A percentile compares a stretch with the other conserved stretches of the same genome.
These are phyloP conservation scores for Notamacropus eugenii DNA, from an alignment of 2,797 vertebrate species.

Conservation along the genomic window DNA sequence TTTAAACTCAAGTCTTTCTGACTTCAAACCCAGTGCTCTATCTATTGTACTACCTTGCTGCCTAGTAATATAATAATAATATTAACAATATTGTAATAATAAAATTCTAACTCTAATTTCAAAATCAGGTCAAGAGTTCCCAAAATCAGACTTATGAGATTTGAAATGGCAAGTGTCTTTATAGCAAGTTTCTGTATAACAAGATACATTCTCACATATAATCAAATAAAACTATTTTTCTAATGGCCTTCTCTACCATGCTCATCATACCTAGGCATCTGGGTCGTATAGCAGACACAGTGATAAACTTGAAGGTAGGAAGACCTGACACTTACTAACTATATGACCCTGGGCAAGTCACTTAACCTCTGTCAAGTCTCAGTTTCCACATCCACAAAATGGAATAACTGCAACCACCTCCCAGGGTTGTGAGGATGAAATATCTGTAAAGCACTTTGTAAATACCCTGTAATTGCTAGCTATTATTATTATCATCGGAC, in stretches of 20 bases:
- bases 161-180: not conserved
- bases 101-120: not conserved
- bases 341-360: not conserved
- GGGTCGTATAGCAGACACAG: not conserved
- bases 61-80: not conserved
- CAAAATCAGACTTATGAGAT: not conserved
- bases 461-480: not conserved
- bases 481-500: not conserved
- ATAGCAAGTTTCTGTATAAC: not conserved
- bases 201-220: not conserved
- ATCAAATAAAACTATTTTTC: not conserved
- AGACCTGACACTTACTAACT: not conserved
- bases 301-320: not conserved
- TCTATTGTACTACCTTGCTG: not conserved
- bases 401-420: not conserved
- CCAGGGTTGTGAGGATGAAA: not conserved
- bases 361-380: not conserved
- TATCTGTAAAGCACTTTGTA: not conserved
- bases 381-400: not conserved
- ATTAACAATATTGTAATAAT: not conserved
- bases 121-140: not conserved
- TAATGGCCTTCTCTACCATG: not conserved
- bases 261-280: not conserved
- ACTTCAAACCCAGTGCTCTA: not conserved
- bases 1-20: not conserved